Evolutionary conservation across 2,113 vertebrate genomes (phyloP).

Genomic region (Anolis carolinensis): DNA sequence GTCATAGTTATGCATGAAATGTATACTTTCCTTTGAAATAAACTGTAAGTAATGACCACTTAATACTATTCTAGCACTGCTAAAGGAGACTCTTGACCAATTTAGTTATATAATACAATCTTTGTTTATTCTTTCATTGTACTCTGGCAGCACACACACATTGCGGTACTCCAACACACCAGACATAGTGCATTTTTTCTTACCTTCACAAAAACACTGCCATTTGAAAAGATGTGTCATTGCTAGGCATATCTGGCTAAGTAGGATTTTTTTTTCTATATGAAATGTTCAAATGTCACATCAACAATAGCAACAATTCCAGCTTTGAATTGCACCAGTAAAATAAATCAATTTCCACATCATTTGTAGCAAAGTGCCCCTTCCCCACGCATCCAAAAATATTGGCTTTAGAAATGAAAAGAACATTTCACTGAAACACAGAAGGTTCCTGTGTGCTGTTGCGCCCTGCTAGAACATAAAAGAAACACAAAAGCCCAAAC

Average conservation of each 20-base stretch:
- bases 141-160: not conserved
- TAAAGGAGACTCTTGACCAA: not conserved
- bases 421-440: not conserved
- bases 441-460: not conserved
- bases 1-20: not conserved
- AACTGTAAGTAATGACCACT: not conserved
- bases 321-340: not conserved
- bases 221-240: not conserved
- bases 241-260: not conserved
- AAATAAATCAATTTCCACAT: conserved; percentile 1
- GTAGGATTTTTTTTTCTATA: no score
- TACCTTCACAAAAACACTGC: not conserved
- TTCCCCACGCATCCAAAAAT: not conserved
- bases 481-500: conserved; percentile 3
- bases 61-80: not conserved
- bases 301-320: not conserved
- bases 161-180: no score
- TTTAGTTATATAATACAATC: not conserved
- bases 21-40: not conserved
- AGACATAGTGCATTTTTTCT: not conserved
- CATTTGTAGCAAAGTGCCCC: not conserved
- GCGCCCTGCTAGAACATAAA: not conserved
- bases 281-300: not conserved
- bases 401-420: not conserved
- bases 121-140: not conserved